Percentiles rank a stretch among this genome's conserved stretches.
Evolutionary conservation across 2,888 invertebrate species (phyloP).

Genomic region (Chaetogeoica ovagalla): DNA sequence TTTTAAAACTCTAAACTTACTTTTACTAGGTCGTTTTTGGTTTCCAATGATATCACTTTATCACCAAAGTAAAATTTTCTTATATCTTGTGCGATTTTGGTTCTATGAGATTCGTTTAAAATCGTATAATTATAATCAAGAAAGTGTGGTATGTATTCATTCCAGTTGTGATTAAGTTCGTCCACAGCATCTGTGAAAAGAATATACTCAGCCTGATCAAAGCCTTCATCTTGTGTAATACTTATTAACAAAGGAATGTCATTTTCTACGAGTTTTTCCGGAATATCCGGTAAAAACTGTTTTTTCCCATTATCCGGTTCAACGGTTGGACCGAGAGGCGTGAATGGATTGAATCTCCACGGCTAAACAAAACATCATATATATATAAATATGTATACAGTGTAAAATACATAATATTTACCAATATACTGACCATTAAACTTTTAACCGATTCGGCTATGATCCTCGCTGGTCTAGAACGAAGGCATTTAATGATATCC

Average conservation of each 20-base stretch:
- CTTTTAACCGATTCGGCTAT: constrained; percentile 23
- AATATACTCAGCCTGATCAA: constrained; percentile 65
- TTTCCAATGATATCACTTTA: constrained; percentile 50
- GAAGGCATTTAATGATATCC: constrained; percentile 70
- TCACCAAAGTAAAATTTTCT: constrained; percentile 56
- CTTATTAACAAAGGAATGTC: constrained; percentile 72
- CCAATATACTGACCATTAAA: constrained; percentile 33
- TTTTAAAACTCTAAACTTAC: constrained; percentile 36
- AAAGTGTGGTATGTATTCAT: constrained; percentile 56
- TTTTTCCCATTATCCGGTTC: constrained; percentile 65
- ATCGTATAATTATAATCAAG: constrained; percentile 57
- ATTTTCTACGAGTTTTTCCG: constrained; percentile 66
- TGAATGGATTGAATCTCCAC: constrained; percentile 70
- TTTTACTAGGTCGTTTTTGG: constrained; percentile 44
- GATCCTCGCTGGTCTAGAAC: constrained; percentile 64
- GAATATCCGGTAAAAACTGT: constrained; percentile 70
- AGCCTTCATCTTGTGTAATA: constrained; percentile 72
- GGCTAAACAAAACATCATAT: constrained; percentile 58
- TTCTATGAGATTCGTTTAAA: constrained; percentile 40
- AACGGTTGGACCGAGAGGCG: constrained; percentile 73
- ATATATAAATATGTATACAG: background rate
- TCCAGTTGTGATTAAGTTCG: constrained; percentile 56
- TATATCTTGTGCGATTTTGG: constrained; percentile 55
- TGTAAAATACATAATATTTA: background rate
- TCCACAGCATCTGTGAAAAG: constrained; percentile 39